Percentiles rank a stretch among this genome's conserved stretches.
These are phyloP conservation scores for Desoria tigrina DNA, from an alignment of 2,888 invertebrate genomes.

Conservation along the genomic window DNA sequence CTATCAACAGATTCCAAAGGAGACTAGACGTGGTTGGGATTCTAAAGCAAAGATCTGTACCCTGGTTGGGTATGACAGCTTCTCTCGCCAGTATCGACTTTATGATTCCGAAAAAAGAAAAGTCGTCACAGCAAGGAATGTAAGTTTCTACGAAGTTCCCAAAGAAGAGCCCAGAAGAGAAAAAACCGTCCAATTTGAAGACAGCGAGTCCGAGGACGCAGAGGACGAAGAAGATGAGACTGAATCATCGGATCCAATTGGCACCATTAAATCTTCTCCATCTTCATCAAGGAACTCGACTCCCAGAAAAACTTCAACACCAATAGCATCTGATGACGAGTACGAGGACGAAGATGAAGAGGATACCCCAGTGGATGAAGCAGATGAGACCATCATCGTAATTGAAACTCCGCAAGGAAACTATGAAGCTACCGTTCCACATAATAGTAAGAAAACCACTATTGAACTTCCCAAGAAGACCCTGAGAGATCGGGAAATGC, in stretches of 20 bases:
- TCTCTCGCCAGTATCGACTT: not conserved
- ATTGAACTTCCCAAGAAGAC: too few species aligned
- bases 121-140: not conserved
- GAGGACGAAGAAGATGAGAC: not conserved
- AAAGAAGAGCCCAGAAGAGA: too few species aligned
- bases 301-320: not conserved
- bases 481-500: not conserved
- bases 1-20: not conserved
- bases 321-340: not conserved
- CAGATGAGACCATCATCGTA: not conserved
- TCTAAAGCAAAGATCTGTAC: not conserved
- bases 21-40: not conserved
- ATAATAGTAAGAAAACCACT: not conserved
- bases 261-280: not conserved
- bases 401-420: too few species aligned
- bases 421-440: not conserved
- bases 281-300: not conserved
- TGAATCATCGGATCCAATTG: too few species aligned
- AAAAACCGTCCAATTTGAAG: too few species aligned
- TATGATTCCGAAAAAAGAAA: not conserved
- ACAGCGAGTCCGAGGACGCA: too few species aligned
- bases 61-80: not conserved
- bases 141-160: not conserved
- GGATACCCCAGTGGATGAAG: not conserved
- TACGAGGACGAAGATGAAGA: not conserved